Percentiles rank a stretch among this genome's conserved stretches.
phyloP scores from a whole-genome alignment of 2,797 vertebrate species.

The Centroberyx gerrardi region DNA sequence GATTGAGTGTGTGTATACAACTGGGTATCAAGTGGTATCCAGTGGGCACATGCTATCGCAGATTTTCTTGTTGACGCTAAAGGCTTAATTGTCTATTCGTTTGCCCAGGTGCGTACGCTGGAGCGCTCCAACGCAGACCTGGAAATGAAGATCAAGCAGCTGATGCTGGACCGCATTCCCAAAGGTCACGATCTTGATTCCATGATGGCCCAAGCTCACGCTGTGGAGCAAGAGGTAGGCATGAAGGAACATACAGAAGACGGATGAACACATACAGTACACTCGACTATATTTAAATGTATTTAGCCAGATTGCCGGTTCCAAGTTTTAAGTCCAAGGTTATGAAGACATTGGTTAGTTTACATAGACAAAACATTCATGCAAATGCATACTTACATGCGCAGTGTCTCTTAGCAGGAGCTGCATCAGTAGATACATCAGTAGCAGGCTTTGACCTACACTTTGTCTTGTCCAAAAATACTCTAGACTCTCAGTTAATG shows the following conservation, averaged over 20 bases:
- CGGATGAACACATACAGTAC: neutral
- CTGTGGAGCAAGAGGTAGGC: conserved; percentile 86
- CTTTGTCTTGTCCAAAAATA: conserved; percentile 19
- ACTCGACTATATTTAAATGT: no score
- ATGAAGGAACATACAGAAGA: neutral
- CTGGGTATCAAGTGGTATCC: neutral
- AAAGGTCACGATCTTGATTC: conserved; percentile 86
- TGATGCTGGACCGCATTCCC: conserved; percentile 86
- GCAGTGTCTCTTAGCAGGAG: neutral
- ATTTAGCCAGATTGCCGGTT: neutral
- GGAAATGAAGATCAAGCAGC: conserved; percentile 86
- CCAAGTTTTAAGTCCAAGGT: conserved; percentile 3
- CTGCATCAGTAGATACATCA: neutral
- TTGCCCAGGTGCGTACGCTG: conserved; percentile 82
- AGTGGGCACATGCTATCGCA: neutral
- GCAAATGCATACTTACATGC: conserved; percentile 41
- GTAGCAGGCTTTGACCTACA: neutral
- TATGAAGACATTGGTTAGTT: conserved; percentile 25
- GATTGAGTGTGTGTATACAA: neutral
- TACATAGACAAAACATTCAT: conserved; percentile 50
- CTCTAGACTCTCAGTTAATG: conserved; percentile 45
- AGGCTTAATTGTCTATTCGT: neutral
- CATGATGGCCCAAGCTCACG: conserved; percentile 87
- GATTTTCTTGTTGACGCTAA: neutral
- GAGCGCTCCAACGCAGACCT: conserved; percentile 88